Evolutionary conservation across 2,888 invertebrate species (phyloP).

Genomic region (Onthophagus sagittarius): DNA sequence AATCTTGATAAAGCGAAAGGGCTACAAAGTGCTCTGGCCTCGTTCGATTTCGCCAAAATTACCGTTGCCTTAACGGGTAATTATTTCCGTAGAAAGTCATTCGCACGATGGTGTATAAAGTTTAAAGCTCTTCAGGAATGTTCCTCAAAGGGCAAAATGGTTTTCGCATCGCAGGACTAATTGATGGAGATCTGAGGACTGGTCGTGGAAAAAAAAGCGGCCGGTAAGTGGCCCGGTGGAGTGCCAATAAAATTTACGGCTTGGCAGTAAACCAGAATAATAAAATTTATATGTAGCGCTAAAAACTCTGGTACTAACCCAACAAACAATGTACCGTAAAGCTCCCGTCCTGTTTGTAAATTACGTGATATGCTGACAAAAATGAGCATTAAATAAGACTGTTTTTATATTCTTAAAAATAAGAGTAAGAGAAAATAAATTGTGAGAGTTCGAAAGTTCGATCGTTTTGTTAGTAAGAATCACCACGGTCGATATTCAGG

Average conservation of each 20-base stretch:
- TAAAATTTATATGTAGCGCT: constrained; percentile 3
- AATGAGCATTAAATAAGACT: background rate
- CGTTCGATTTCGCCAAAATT: background rate
- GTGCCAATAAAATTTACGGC: constrained; percentile 5
- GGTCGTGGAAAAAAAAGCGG: background rate
- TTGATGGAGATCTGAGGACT: constrained; percentile 1
- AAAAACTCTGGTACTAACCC: constrained; percentile 1
- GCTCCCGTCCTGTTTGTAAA: constrained; percentile 1
- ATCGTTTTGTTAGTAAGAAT: background rate
- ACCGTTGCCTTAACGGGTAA: background rate
- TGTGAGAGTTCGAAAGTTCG: background rate
- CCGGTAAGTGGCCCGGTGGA: constrained; percentile 2
- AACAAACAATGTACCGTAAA: constrained; percentile 9
- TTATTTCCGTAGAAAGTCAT: background rate
- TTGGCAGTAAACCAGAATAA: constrained; percentile 3
- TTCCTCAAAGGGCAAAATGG: background rate
- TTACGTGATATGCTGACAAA: background rate
- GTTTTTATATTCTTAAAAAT: background rate
- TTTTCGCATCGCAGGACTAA: background rate
- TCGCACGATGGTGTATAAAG: background rate
- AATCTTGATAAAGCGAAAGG: background rate
- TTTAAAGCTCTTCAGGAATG: background rate
- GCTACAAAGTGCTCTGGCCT: background rate
- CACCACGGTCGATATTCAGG: background rate
- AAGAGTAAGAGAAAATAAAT: background rate